Evolutionary conservation across 2,797 vertebrate species (phyloP).

Genomic region (Bryconaethiops microstoma): DNA sequence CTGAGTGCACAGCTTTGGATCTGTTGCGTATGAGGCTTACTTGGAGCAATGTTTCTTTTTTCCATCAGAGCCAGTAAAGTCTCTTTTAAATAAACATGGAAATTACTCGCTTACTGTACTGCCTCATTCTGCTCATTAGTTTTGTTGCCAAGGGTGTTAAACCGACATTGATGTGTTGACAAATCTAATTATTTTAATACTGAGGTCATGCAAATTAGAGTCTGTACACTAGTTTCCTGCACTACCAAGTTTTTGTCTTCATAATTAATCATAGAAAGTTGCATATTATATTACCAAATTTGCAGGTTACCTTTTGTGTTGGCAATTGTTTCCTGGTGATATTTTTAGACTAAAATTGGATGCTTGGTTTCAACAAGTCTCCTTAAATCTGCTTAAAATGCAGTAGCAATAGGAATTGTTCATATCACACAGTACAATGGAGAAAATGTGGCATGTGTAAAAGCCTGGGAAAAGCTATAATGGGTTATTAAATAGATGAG

Average conservation of each 20-base stretch:
- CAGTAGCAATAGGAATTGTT: conserved; percentile 46
- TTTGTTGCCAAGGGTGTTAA: not conserved
- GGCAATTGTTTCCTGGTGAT: conserved; percentile 14
- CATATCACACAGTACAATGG: conserved; percentile 55
- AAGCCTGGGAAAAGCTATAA: conserved; percentile 49
- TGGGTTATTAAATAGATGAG: conserved; percentile 53
- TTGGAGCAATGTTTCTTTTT: not conserved
- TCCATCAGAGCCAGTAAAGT: not conserved
- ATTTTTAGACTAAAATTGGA: conserved; percentile 25
- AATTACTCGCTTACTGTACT: not conserved
- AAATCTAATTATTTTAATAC: not conserved
- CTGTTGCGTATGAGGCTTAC: not conserved
- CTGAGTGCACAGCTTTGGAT: not conserved
- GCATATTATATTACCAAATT: not conserved
- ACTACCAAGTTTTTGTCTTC: not conserved
- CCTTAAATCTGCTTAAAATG: conserved; percentile 51
- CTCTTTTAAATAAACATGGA: not conserved
- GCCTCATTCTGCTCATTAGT: not conserved
- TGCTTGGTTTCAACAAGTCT: conserved; percentile 31
- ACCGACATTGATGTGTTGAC: not conserved
- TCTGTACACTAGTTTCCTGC: not conserved
- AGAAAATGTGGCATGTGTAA: conserved; percentile 33
- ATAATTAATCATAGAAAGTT: not conserved
- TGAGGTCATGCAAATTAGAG: not conserved
- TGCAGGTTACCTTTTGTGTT: conserved; percentile 1